Evolutionary conservation across 2,113 vertebrate species (phyloP).

Genomic region (Gallinago jamesoni): DNA sequence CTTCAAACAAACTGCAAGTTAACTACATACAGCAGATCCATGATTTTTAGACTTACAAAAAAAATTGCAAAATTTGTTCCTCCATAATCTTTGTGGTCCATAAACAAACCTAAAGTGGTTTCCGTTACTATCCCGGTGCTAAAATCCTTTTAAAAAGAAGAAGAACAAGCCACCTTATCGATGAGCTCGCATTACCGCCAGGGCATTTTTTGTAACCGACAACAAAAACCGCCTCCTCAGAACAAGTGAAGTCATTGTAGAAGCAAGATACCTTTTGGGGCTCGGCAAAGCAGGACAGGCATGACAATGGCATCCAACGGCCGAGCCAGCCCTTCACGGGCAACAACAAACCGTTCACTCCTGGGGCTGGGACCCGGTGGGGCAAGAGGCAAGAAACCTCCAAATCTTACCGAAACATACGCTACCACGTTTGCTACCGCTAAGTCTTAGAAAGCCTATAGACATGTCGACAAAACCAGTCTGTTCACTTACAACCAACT

Average conservation of each 20-base stretch:
- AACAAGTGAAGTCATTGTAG: neutral
- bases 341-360: constrained; percentile 11
- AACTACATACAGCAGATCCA: constrained; percentile 66
- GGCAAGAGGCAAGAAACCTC: constrained; percentile 7
- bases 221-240: neutral
- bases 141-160: constrained; percentile 48
- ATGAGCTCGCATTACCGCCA: constrained; percentile 2
- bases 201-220: neutral
- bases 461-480: constrained; percentile 64
- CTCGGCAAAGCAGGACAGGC: neutral
- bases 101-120: constrained; percentile 63
- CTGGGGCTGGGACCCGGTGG: neutral
- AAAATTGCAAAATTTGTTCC: constrained; percentile 61
- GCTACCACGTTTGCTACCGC: constrained; percentile 64
- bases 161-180: constrained; percentile 3
- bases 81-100: constrained; percentile 71
- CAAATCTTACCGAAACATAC: constrained; percentile 9
- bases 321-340: neutral
- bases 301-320: neutral
- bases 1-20: constrained; percentile 65
- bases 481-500: constrained; percentile 66
- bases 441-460: constrained; percentile 63
- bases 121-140: constrained; percentile 60
- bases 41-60: constrained; percentile 70
- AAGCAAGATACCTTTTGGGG: neutral